Evolutionary conservation across 1,140 invertebrate genomes (phyloP).

Genomic region (Lasioglossum albipes): DNA sequence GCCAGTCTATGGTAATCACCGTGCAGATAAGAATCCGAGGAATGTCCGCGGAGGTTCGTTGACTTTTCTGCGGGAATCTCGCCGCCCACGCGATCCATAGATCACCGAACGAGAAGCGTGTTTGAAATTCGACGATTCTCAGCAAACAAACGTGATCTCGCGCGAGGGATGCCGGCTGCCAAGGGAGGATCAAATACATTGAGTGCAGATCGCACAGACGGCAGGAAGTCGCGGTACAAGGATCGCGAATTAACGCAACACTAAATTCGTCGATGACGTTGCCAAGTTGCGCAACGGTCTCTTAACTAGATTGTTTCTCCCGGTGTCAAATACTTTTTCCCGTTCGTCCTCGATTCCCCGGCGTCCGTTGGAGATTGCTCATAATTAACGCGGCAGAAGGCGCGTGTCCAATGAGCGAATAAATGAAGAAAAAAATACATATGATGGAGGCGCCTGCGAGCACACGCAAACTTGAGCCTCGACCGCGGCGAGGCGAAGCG

Average conservation of each 20-base stretch:
- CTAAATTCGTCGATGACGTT: conserved; percentile 26
- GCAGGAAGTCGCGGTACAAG: conserved; percentile 2
- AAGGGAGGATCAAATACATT: background rate
- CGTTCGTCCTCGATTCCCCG: background rate
- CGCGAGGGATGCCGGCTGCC: too few species aligned
- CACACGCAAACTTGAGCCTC: too few species aligned
- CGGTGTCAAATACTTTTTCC: background rate
- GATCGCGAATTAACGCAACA: conserved; percentile 10
- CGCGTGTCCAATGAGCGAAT: background rate
- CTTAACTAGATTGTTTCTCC: background rate
- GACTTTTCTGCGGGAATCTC: conserved; percentile 51
- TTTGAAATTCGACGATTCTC: conserved; percentile 11
- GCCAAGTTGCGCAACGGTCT: background rate
- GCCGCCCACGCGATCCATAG: background rate
- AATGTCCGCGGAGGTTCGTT: conserved; percentile 43
- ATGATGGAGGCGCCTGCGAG: too few species aligned
- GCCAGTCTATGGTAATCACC: conserved; percentile 37
- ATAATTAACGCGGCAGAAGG: conserved; percentile 1
- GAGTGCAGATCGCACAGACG: background rate
- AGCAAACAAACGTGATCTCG: conserved; percentile 3
- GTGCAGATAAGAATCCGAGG: conserved; percentile 27
- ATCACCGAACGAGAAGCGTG: background rate
- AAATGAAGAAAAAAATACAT: too few species aligned
- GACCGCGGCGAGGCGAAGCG: background rate
- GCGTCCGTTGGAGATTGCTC: background rate